Evolutionary conservation across 1,140 invertebrate species (phyloP), one percentile per base, ranked within the genome.

Genomic region (Whitmania pigra): DNA sequence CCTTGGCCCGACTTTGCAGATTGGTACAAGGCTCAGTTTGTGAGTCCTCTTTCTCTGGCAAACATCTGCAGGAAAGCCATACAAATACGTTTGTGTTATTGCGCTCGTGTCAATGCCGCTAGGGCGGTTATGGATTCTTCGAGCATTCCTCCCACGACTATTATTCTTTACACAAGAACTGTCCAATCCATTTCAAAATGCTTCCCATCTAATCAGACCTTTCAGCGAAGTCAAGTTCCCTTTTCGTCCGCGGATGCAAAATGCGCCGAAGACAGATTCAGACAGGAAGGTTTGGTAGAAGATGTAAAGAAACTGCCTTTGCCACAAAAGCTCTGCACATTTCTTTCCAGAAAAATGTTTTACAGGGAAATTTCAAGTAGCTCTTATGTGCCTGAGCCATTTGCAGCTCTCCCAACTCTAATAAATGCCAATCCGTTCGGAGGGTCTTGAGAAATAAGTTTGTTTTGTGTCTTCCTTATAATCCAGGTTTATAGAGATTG

Each of bases 51-150:
- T 29, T 76, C 79, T 15, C 72, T 82, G 72, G 76, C 76, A 71
- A 80, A 81, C 71, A 71, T 80, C 27, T 80, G 80, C 74, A 78
- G 80, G 25, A 80, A 80, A 72, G 77, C 78, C 57, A 78, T 82
- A 27, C 80, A 82, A 72, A 76, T 79, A 68, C 76, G 77, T 69
- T 72, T 80, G 40, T 75, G 74, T 63, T 31, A 25, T 25, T 63
- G 57, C 22, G 74, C 73, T 40, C 76, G 75, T 66, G 73, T 75
- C 63, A 73, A 74, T 54, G n/a, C 27, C 71, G 74, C 57, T 15
- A 25, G 11, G 22, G 22, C 57, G 15, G 20, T 25, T 3, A 22
- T 31, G 22, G 29, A 31, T 63, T 63, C 57, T 20, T 63, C 57
- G 15, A 63, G 20, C 29, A 63, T 31, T 63, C 22, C 29, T 31